Base-by-base conservation (phyloP, 2,888 invertebrate genomes). In the Dryocosmus kuriphilus region DNA sequence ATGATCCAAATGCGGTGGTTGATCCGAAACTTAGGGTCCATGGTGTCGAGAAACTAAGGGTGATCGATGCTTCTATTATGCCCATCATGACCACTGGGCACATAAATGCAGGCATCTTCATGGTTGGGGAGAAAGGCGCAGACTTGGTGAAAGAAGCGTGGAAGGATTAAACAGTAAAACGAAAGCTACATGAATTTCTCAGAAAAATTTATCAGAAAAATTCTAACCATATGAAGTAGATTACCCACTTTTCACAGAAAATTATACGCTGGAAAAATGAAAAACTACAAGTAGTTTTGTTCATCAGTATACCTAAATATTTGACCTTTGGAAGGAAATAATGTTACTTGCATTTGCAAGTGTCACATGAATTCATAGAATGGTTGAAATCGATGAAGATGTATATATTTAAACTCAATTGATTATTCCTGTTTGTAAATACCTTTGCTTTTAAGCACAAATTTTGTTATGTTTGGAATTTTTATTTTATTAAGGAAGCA, bases 61-160 rank as follows among this genome's bases (percentile, higher is more conserved):
- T 94, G 0, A 92, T 92, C 0, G 94, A 94, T 84, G 94, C 93
- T 0, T 94, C 94, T 0, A 91, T 94, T 8, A 94, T 94, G 92
- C 94, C 94, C 0, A 88, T 90, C n/a, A 93, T 94, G 62, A 93
- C 93, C 0, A 92, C 93, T 0, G 94, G 94, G 0, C 94, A 94
- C 84, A 92, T 93, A 0, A 94, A 94, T 79, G 94, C 94, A 0
- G 92, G 93, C 6, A 93, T 93, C 27, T 93, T 92, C 51, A 94
- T 94, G 94, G 93, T 94, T 57, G 94, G 93, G 0, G 94, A 94
- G 85, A 94, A 94, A 84, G 94, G 93, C 0, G 90, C 94, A 0
- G 94, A 94, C 85, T 92, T 94, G 92, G 92, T 94, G 2, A 94
- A 93, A 81, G 82, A 90, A 78, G 86, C 88, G 35, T 93, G 93